A percentile compares a stretch with the other conserved stretches of the same genome.
phyloP scores from a whole-genome alignment of 2,888 invertebrate genomes.

The Bombylius discolor region DNA sequence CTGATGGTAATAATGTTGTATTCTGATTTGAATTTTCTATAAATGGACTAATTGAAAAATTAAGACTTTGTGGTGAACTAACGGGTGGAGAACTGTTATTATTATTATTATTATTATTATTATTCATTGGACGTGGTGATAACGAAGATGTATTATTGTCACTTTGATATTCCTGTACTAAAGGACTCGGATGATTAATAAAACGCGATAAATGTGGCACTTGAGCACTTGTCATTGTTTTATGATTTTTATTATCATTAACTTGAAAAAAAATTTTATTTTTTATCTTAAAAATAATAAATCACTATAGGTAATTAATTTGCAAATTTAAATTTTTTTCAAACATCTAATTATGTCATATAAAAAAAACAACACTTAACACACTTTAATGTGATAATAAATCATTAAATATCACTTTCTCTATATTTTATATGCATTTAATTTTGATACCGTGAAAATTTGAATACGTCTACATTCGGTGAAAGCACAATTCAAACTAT shows the following conservation, averaged over 20 bases:
- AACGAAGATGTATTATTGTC: constrained; percentile 23
- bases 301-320: too few species aligned
- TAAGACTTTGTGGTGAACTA: constrained; percentile 25
- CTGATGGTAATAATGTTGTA: constrained; percentile 4
- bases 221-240: constrained; percentile 33
- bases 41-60: constrained; percentile 25
- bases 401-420: too few species aligned
- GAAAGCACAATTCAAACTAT: not conserved
- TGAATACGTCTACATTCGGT: not conserved
- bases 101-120: not conserved
- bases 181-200: constrained; percentile 23
- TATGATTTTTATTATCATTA: too few species aligned
- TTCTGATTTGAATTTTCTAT: not conserved
- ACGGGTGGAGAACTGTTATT: constrained; percentile 13
- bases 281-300: too few species aligned
- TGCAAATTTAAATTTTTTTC: too few species aligned
- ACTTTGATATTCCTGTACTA: constrained; percentile 25
- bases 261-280: too few species aligned
- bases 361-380: too few species aligned
- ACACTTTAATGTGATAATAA: too few species aligned
- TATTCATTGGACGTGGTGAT: constrained; percentile 17
- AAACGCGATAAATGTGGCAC: constrained; percentile 32
- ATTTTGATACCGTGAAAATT: too few species aligned
- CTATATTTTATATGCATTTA: too few species aligned
- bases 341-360: too few species aligned